Conservation (phyloP, 2,113 vertebrate species). For the Martes martes region DNA sequence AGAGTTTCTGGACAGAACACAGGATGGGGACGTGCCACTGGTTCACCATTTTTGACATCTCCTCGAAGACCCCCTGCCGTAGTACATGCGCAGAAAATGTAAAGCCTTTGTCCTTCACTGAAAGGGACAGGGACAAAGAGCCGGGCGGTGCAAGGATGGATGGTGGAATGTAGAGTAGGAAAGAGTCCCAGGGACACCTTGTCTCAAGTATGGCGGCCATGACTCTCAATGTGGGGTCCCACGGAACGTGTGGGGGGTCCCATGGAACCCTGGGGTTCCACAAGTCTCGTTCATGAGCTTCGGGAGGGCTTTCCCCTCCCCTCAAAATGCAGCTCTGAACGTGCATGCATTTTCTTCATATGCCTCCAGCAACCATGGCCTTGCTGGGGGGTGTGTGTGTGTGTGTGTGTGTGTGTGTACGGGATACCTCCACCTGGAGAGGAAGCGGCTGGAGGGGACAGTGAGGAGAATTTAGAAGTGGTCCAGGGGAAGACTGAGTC, state of each 20-base stretch:
- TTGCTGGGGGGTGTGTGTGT: too few relatives aligned
- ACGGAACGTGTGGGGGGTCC: background rate
- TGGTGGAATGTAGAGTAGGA: accelerated
- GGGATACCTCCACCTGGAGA: accelerated
- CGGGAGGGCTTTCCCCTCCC: too few relatives aligned
- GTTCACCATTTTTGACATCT: accelerated
- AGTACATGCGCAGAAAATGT: accelerated
- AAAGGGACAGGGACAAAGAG: accelerated
- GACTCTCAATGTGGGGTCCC: background rate
- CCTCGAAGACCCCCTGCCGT: too few relatives aligned
- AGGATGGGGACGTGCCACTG: accelerated
- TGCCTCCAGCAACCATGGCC: accelerated
- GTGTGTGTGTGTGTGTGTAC: too few relatives aligned
- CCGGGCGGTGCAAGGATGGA: accelerated
- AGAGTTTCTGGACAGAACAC: background rate
- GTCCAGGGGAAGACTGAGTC: background rate
- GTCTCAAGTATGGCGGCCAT: accelerated
- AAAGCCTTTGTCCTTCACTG: background rate
- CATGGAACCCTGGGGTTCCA: background rate
- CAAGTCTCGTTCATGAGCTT: accelerated
- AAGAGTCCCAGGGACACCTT: background rate
- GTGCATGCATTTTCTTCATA: background rate
- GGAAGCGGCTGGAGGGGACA: background rate
- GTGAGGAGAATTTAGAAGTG: accelerated
- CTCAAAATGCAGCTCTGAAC: background rate